Evolutionary conservation across 1,140 invertebrate genomes (phyloP).

Genomic region (Lepidurus arcticus): DNA sequence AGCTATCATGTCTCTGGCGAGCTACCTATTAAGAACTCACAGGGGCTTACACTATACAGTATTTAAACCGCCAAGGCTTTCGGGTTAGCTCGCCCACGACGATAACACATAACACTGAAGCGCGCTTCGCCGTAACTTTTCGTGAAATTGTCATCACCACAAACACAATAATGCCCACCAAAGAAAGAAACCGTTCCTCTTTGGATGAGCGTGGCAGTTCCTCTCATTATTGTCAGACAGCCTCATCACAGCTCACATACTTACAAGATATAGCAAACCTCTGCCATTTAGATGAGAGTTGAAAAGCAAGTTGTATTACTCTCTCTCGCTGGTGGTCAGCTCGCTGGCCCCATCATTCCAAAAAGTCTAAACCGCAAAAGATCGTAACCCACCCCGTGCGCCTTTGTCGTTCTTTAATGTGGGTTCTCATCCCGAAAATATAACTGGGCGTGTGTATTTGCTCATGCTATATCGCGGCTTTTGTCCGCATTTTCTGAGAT

Average conservation of each 20-base stretch:
- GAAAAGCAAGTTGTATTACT: background rate
- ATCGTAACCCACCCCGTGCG: background rate
- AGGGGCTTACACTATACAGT: background rate
- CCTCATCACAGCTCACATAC: background rate
- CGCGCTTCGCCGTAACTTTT: background rate
- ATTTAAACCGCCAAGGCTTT: background rate
- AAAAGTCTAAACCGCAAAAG: background rate
- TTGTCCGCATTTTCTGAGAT: background rate
- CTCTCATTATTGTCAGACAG: constrained; percentile 13
- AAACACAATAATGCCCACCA: background rate
- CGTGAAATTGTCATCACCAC: background rate
- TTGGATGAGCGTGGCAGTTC: background rate
- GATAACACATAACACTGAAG: background rate
- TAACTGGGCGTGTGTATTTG: background rate
- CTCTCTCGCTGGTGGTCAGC: background rate
- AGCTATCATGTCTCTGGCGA: background rate
- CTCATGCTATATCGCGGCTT: background rate
- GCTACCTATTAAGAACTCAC: background rate
- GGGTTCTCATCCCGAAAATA: background rate
- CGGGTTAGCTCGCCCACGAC: background rate
- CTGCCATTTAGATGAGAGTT: background rate
- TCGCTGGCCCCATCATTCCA: background rate
- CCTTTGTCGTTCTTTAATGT: background rate
- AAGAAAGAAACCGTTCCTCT: background rate
- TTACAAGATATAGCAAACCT: background rate